Evolutionary conservation across 2,797 vertebrate genomes (phyloP).

Genomic region (Ptychobarbus kaznakovi): DNA sequence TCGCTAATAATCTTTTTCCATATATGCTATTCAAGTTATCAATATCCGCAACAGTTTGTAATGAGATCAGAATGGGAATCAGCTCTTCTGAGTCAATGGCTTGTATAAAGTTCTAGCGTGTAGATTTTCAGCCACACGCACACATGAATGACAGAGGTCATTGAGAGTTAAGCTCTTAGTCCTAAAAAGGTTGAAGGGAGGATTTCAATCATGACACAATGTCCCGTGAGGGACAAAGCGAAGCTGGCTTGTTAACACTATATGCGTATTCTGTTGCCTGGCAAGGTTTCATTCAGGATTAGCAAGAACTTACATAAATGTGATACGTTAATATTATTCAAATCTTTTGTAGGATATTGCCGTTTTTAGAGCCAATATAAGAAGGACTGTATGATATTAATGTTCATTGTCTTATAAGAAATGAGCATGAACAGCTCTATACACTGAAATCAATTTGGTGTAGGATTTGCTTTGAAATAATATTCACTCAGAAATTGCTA

Average conservation of each 20-base stretch:
- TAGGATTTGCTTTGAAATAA: too few relatives aligned
- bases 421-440: too few relatives aligned
- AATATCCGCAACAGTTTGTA: neutral
- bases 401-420: neutral
- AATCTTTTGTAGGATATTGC: neutral
- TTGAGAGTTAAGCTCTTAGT: constrained; percentile 20
- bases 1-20: neutral
- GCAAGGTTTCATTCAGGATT: neutral
- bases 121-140: constrained; percentile 33
- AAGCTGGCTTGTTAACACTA: constrained; percentile 5
- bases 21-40: neutral
- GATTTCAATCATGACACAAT: constrained; percentile 14
- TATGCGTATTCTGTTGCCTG: neutral
- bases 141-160: constrained; percentile 44
- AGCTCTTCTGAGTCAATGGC: neutral
- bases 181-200: constrained; percentile 28
- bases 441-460: too few relatives aligned
- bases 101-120: constrained; percentile 1
- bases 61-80: neutral
- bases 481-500: neutral
- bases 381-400: neutral
- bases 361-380: neutral
- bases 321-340: neutral
- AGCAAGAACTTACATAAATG: neutral
- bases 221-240: neutral